Base-by-base conservation (phyloP, 2,113 vertebrate species). In the Thryonomys swinderianus region DNA sequence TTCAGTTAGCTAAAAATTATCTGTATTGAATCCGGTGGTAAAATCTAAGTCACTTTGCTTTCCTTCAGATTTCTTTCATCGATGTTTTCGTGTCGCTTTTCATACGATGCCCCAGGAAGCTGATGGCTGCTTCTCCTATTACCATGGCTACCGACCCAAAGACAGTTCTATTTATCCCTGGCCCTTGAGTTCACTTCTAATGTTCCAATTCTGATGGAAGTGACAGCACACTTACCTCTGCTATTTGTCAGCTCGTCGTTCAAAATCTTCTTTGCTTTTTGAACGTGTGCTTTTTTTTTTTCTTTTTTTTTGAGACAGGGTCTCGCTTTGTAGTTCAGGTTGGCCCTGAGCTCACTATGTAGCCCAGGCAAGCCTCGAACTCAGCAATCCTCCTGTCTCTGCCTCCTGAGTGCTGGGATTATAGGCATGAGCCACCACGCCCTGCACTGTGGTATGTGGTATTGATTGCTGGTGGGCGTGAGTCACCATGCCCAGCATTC, bases 191-290 rank as follows among this genome's bases (percentile, higher is more conserved):
- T 74, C 45, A 88, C 66, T 84, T 71, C 23, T 30, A 64, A 59
- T n/a, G 34, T 17, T 64, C 7, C 51, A 51, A 0, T 93, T 95
- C 74, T 53, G 64, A 93, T n/a, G 42, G 45, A 21, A 48, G 10
- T 55, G 71, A 90, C 23, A 69, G 67, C 57, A 69, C 67, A 61
- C 12, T 61, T 57, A 51, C 3, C 45, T 61, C 37, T 45, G 66
- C 23, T 92, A 3, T 59, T 82, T 93, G 16, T 64, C 79, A 53
- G 3, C 69, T 94, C 95, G 40, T 86, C n/a, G 16, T 92, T 83
- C 59, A 80, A 23, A 86, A 37, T 18, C 17, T 66, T 48, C 30
- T 27, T 90, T 94, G 76, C 13, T 25, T 89, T 88, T 51, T 40
- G 84, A 61, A 91, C n/a, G 32, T 48, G 5, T 18, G 4, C 17